Base-by-base conservation (phyloP, 23 tunicate species). In the Styela clava region DNA sequence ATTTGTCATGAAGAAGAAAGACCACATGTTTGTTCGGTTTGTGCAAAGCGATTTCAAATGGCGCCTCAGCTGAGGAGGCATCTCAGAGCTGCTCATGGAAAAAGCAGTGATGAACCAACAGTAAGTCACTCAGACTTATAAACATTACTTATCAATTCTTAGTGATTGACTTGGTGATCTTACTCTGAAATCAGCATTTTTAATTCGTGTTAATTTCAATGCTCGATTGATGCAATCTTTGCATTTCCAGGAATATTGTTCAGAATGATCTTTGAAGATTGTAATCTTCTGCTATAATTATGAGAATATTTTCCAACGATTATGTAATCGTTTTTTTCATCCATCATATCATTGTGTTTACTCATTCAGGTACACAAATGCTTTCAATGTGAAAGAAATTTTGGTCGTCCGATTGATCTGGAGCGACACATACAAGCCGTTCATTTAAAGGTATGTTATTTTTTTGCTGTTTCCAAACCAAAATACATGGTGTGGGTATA, bases 1-100 rank as follows among this genome's bases (percentile, higher is more conserved):
- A 88, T 93, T n/a, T 93, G 98, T 63, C 88, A 87, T 81, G 98
- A 93, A 63, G 83, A 64, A 34, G 98, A 93, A 63, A 88, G 92
- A 35, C 98, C 98, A 1, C 98, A 93, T 73, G 86, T 89, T 32
- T 93, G 98, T 86, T 73, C 44, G 30, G 70, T 93, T 25, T 93
- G 98, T 74, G 74, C 89, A 34, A 93, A 93, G 62, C 85, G 98
- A 19, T 93, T 93, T 34, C 33, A 76, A 24, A 86, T 74, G 32
- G 51, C 71, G 33, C 64, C 79, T 7, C 98, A 88, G 63, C 78
- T 93, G 30, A 78, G 93, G 62, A 82, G 98, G 24, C 98, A 93
- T 56, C 62, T 73, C 28, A 69, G 93, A 24, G 91, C 98, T 25
- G 89, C 98, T 37, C 98, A 93, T 68, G 79, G 83, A 36, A 1